Evolutionary conservation across 2,888 invertebrate genomes (phyloP).

Genomic region (Cryptocephalus moraei): DNA sequence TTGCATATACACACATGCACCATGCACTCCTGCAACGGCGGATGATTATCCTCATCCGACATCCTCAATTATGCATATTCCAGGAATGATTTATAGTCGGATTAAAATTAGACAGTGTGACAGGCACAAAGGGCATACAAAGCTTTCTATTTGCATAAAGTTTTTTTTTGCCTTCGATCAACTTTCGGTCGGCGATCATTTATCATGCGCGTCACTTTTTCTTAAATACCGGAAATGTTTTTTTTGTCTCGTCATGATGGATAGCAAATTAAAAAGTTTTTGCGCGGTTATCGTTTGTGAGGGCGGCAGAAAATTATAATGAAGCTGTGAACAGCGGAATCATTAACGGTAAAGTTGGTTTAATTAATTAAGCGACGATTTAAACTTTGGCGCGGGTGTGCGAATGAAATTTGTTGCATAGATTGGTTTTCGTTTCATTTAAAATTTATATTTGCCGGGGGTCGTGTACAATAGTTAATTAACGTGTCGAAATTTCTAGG

Average conservation of each 20-base stretch:
- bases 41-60: neutral
- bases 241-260: neutral
- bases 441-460: no score
- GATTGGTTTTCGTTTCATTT: no score
- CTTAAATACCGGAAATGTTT: conserved; percentile 1
- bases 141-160: neutral
- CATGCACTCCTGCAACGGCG: neutral
- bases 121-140: neutral
- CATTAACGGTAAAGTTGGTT: no score
- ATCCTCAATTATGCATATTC: neutral
- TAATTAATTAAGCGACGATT: no score
- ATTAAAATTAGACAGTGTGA: neutral
- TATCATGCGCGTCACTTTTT: conserved; percentile 1
- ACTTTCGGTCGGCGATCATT: neutral
- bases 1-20: neutral
- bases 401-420: no score
- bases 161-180: neutral
- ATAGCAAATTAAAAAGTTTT: no score
- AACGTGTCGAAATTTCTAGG: no score
- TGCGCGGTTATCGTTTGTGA: no score
- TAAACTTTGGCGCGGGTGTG: no score
- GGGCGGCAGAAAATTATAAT: no score
- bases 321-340: no score
- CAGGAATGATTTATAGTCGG: neutral
- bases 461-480: no score